phyloP scores from a whole-genome alignment of 2,113 vertebrate species.

The Mola mola region DNA sequence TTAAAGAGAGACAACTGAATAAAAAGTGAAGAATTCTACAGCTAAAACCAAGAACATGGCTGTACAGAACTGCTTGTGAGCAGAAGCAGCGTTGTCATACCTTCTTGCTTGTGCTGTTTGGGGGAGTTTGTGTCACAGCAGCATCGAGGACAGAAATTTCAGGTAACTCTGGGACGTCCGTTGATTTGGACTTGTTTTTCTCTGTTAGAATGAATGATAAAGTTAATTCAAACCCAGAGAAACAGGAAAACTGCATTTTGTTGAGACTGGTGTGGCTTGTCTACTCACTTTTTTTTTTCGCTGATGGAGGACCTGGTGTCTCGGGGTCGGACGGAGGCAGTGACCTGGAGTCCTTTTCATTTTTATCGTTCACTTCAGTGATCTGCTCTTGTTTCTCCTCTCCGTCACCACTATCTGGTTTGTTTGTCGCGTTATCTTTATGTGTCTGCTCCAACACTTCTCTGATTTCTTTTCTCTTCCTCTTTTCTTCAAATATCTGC shows the following conservation, averaged over 20 bases:
- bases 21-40: no score
- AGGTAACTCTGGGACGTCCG: slow-evolving; percentile 26
- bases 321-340: neutral
- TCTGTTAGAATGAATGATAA: slow-evolving; percentile 48
- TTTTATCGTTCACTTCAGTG: slow-evolving; percentile 32
- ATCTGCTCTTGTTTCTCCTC: neutral
- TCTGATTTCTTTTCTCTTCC: slow-evolving; percentile 33
- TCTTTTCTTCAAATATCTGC: slow-evolving; percentile 10
- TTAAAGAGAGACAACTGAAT: neutral
- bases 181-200: slow-evolving; percentile 53
- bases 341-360: slow-evolving; percentile 3
- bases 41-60: neutral
- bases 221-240: no score
- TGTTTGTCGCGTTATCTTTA: neutral
- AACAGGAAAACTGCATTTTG: rapidly evolving
- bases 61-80: no score
- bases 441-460: neutral
- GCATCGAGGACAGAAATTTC: neutral
- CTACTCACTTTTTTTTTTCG: slow-evolving; percentile 72
- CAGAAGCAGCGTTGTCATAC: neutral
- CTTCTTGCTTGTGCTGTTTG: slow-evolving; percentile 46
- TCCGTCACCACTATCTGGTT: neutral
- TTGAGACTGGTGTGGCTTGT: neutral
- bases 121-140: neutral
- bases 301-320: slow-evolving; percentile 11